A percentile compares a stretch with the other conserved stretches of the same genome.
Evolutionary conservation across 2,888 invertebrate genomes (phyloP).

Genomic region (Plagodis dolabraria): DNA sequence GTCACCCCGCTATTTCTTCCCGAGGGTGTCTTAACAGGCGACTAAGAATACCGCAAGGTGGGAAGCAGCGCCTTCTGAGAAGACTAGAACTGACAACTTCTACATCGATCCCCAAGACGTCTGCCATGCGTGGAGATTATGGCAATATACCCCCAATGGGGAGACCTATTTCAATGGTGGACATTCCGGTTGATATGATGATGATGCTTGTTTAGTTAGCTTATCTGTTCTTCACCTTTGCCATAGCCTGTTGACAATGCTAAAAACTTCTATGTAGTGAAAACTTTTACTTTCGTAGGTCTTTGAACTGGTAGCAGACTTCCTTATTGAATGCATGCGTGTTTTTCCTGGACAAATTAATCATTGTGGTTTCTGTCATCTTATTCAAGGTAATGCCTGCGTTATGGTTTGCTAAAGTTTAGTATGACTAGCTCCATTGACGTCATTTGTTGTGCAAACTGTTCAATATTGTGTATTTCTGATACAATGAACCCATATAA

Average conservation of each 20-base stretch:
- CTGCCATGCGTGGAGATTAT: no score
- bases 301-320: conserved; percentile 8
- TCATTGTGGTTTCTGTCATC: conserved; percentile 32
- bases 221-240: no score
- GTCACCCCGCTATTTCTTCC: no score
- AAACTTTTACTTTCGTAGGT: conserved; percentile 25
- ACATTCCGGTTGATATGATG: no score
- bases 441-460: conserved; percentile 32
- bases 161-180: no score
- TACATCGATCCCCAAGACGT: no score
- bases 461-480: conserved; percentile 37
- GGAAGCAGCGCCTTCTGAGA: no score
- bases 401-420: conserved; percentile 20
- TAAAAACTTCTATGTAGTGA: conserved; percentile 7
- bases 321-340: conserved; percentile 1
- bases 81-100: no score
- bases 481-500: conserved; percentile 54
- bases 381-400: conserved; percentile 28
- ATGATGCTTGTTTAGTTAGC: no score
- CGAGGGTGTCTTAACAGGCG: no score
- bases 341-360: conserved; percentile 33
- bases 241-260: not conserved
- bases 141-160: no score
- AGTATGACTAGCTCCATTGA: conserved; percentile 34
- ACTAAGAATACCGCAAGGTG: no score